Evolutionary conservation across 2,888 invertebrate species (phyloP), one percentile per base, ranked within the genome.

Genomic region (Sturmia bella): DNA sequence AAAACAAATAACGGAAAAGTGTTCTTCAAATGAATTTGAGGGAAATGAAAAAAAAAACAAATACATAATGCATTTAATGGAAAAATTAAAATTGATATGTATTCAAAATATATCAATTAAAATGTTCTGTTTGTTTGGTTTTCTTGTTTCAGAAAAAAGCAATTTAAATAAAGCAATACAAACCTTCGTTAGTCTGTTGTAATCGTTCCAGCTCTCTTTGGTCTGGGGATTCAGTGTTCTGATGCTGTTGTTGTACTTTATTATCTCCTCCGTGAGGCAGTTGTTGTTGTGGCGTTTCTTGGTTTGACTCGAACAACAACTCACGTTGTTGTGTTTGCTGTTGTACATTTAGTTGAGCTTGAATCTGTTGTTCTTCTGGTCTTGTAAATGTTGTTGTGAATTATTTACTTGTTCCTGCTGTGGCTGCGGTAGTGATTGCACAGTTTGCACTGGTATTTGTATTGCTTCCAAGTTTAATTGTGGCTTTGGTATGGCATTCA

Each of bases 401-500:
- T 9, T 24, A 48, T 37, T 43, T 64, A 61, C 37, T 41, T 50
- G 27, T 32, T 70, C 52, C 41, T 56, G 72, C 6, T 64, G 57
- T 39, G n/a, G 68, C 7, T 72, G 70, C 4, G 63, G 68, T 24
- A 76, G 74, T 13, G 70, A 70, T 24, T 80, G 75, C 1, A 77
- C 64, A 77, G 80, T 82, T 45, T 86, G 85, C 59, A 85, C 72
- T 2, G 93, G 93, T 83, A 93, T 92, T 84, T 92, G 92, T 84
- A 92, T 91, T 63, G 92, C 91, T 85, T 94, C 94, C 86, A 93
- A 88, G 57, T 94, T 93, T 84, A 91, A 82, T 78, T 93, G 93
- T 0, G 93, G 93, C 84, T 93, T 93, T 7, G 93, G 93, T 81
- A 93, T 93, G 84, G 93, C 93, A 85, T 92, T 93, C 61, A 93